Evolutionary conservation across 1,140 invertebrate species (phyloP).

Genomic region (Solen grandis): DNA sequence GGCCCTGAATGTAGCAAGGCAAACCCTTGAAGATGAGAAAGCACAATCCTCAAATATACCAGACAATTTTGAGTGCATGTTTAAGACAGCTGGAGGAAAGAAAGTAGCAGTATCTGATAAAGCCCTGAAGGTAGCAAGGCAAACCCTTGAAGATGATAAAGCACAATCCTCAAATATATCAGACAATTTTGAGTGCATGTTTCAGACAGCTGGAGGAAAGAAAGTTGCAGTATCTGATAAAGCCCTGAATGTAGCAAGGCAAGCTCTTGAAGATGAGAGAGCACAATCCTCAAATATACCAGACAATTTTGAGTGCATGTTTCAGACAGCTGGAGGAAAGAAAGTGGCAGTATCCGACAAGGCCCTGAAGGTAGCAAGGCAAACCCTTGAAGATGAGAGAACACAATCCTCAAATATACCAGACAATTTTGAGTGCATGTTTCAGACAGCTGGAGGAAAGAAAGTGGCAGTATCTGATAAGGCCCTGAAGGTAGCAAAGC

Average conservation of each 20-base stretch:
- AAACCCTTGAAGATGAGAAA: conserved; percentile 29
- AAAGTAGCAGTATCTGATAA: conserved; percentile 58
- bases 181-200: conserved; percentile 12
- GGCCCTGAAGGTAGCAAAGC: conserved; percentile 31
- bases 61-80: background rate
- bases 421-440: background rate
- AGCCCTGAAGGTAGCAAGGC: conserved; percentile 42
- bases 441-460: background rate
- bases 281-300: background rate
- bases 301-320: no score
- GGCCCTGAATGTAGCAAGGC: conserved; percentile 58
- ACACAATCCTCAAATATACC: background rate
- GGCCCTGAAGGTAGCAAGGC: background rate
- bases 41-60: background rate
- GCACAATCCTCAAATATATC: background rate
- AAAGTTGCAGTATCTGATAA: conserved; percentile 12
- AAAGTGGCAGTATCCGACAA: background rate
- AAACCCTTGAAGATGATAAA: background rate
- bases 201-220: conserved; percentile 33
- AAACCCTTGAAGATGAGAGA: background rate
- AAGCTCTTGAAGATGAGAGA: background rate
- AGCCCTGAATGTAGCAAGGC: background rate
- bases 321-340: conserved; percentile 40
- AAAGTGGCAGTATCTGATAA: conserved; percentile 32
- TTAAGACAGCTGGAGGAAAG: conserved; percentile 56